Evolutionary conservation across 2,113 vertebrate genomes (phyloP), one percentile per base, ranked within the genome.

Genomic region (Chlorodrepanis virens): DNA sequence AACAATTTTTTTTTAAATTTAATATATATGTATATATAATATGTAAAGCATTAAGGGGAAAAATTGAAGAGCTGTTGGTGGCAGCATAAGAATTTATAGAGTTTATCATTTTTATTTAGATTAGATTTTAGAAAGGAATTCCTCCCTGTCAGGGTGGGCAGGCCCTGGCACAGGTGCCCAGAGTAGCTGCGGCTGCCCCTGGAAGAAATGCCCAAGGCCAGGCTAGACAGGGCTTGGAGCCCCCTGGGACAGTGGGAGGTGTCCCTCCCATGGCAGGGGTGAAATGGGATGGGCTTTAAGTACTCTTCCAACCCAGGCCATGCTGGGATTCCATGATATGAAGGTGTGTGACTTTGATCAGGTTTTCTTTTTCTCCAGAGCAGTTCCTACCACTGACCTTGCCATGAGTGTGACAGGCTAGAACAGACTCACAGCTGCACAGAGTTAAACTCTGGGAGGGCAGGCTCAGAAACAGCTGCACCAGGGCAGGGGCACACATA

Each of bases 181-280:
- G 25, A 54, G 70, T 0, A 61, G 54, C 79, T 83, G 54, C 47
- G 70, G 35, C 47, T 83, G 63, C 35, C 21, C 24, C 71, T 60
- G 65, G 29, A 77, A 56, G 47, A 0, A 33, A 5, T 27, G 54
- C 0, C 18, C 40, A 49, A 37, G 40, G 6, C 31, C 63, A 24
- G 40, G 31, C 0, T 77, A 35, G 40, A 28, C 0, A 0, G 29
- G 35, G 11, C 5, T 61, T 23, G 71, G 70, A 76, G 35, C n/a
- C 19, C 0, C 21, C n/a, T 61, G 70, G 47, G 17, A 3, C 0
- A 2, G 40, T 35, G 63, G 63, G 0, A 76, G 29, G 24, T 47
- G 78, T 21, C 77, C 45, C 33, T 74, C 37, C 14, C 6, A 0
- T 45, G 27, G 44, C 37, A 59, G 13, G 37, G 42, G 22, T 50